Evolutionary conservation across 2,113 vertebrate species (phyloP).

Genomic region (Macrotus californicus): DNA sequence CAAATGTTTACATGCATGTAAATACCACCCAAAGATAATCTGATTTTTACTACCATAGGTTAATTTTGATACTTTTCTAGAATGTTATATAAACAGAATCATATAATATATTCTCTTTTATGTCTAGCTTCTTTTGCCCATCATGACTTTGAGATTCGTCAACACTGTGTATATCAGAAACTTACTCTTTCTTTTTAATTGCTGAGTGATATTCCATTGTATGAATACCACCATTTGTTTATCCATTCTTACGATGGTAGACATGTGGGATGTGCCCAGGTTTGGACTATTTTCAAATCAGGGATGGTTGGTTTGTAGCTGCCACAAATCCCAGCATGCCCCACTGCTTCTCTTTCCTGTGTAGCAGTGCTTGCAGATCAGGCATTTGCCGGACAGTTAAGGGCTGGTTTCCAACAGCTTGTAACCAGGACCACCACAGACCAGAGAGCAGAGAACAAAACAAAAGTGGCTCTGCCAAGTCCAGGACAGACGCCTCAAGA

Average conservation of each 20-base stretch:
- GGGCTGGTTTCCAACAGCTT: conserved; percentile 14
- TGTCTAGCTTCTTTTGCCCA: conserved; percentile 1
- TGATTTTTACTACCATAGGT: not conserved
- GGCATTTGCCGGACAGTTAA: not conserved
- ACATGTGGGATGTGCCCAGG: not conserved
- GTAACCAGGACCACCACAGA: conserved; percentile 20
- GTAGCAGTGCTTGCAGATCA: not conserved
- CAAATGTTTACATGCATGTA: not conserved
- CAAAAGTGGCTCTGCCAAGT: not conserved
- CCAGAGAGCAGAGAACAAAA: not conserved
- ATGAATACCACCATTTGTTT: not conserved
- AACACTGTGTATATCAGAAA: not conserved
- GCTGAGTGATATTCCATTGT: not conserved
- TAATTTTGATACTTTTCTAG: conserved; percentile 4
- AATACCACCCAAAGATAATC: not conserved
- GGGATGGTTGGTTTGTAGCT: not conserved
- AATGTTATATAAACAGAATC: not conserved
- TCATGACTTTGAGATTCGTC: not conserved
- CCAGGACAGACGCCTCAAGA: not conserved
- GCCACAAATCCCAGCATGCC: not conserved
- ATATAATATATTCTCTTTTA: not conserved
- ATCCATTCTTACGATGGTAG: not conserved
- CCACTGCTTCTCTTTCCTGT: not conserved
- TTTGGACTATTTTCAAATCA: not conserved
- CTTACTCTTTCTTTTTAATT: conserved; percentile 10